phyloP scores from a whole-genome alignment of 2,797 vertebrate species.

The Lagocephalus sceleratus region DNA sequence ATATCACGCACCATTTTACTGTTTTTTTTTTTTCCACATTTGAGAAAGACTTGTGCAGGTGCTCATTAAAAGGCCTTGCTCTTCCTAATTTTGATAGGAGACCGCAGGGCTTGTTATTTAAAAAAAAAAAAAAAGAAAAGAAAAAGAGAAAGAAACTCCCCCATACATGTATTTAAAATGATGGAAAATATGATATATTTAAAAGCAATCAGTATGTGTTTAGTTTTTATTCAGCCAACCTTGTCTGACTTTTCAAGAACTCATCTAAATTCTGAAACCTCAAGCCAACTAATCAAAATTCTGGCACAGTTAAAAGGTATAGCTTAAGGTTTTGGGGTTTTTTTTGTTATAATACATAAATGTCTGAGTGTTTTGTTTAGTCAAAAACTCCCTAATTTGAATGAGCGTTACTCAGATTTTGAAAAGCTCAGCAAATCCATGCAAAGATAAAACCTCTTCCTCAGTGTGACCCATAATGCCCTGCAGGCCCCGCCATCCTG shows the following conservation, averaged over 20 bases:
- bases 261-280: conserved; percentile 25
- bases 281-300: conserved; percentile 46
- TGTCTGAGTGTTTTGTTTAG: conserved; percentile 15
- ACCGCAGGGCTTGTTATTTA: not conserved
- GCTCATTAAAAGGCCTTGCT: not conserved
- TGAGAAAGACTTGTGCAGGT: no score
- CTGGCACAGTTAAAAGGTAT: conserved; percentile 25
- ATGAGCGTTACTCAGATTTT: not conserved
- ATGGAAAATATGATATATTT: conserved; percentile 3
- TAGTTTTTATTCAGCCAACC: conserved; percentile 9
- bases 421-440: conserved; percentile 18
- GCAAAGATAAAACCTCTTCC: conserved; percentile 18
- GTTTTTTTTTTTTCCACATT: no score
- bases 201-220: conserved; percentile 11
- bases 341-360: conserved; percentile 28
- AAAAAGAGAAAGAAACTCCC: not conserved
- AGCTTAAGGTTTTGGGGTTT: not conserved
- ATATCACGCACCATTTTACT: no score
- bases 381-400: not conserved
- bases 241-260: conserved; percentile 28
- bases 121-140: not conserved
- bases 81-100: not conserved
- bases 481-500: conserved; percentile 16
- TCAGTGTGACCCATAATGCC: conserved; percentile 27
- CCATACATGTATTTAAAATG: conserved; percentile 1